Base-by-base conservation (phyloP, 2,888 invertebrate genomes). In the Diploptera punctata region DNA sequence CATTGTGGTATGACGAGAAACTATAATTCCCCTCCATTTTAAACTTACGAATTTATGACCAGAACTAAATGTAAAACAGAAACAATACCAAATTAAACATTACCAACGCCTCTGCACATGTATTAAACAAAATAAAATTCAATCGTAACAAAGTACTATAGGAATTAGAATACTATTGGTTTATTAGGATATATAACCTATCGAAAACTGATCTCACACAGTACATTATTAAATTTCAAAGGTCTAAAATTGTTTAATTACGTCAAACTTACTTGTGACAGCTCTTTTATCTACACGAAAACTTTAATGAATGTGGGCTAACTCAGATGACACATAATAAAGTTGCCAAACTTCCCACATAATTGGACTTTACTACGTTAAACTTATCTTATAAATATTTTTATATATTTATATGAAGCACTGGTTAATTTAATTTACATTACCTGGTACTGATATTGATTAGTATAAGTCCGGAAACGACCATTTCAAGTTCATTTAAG, bases 1-100 rank as follows among this genome's bases (percentile, higher is more conserved):
- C 86, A 79, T 86, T 87, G 78, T 88, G 87, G 78, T 87, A 88
- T 3, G 87, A 87, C 24, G 86, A 86, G 77, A 84, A 85, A 71
- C 75, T 72, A 71, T 73, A 73, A 61, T 74, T 75, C 75, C 73
- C 81, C 80, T 75, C 78, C 75, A 75, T 75, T 67, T 29, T 68
- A 9, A 31, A 13, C 2, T 18, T 47, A 43, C 33, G n/a, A 24
- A 24, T 13, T 31, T 21, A 3, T 5, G 26, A 5, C 18, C 2
- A 24, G n/a, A 1, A 24, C 3, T n/a, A 57, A 1, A 10, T n/a
- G 1, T 18, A 47, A 7, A 52, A 52, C 13, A 21, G 9, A 21
- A 52, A 24, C 3, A 19, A 52, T 9, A 52, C 1, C 3, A 52
- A 52, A 4, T 18, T 24, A 52, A 13, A 49, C 18, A 0, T 52